phyloP scores from a whole-genome alignment of 2,888 invertebrate species.

The Amiota minor region DNA sequence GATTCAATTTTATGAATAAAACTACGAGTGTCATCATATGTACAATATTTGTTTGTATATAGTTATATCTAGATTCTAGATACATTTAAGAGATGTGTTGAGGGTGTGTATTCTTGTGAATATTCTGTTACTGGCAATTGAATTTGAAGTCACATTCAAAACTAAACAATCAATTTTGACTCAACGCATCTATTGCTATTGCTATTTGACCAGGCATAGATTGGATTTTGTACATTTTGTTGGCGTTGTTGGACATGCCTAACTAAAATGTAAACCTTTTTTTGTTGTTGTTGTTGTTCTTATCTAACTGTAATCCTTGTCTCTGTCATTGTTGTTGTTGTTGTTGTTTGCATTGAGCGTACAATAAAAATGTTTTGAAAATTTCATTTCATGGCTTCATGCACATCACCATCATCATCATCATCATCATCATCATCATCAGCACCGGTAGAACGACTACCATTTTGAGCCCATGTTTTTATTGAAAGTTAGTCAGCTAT shows the following conservation, averaged over 20 bases:
- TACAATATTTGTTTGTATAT: neutral
- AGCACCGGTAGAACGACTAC: neutral
- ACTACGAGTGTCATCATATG: neutral
- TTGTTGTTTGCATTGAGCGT: neutral
- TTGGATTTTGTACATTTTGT: conserved; percentile 8
- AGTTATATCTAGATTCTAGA: neutral
- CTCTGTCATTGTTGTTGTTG: neutral
- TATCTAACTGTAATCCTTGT: neutral
- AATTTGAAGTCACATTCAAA: neutral
- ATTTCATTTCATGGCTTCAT: conserved; percentile 1
- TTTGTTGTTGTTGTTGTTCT: neutral
- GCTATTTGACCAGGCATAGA: neutral
- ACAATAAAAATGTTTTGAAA: neutral
- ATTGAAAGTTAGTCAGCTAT: no score
- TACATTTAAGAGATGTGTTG: neutral
- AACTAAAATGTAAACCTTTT: neutral
- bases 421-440: neutral
- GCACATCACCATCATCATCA: neutral
- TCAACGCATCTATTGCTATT: neutral
- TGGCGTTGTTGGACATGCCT: no score
- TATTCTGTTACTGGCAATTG: neutral
- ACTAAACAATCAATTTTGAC: neutral
- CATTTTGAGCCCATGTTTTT: no score
- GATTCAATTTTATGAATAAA: neutral
- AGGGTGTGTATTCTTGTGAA: neutral